Conservation (phyloP, 2,113 vertebrate species). For the Aphelocoma coerulescens region DNA sequence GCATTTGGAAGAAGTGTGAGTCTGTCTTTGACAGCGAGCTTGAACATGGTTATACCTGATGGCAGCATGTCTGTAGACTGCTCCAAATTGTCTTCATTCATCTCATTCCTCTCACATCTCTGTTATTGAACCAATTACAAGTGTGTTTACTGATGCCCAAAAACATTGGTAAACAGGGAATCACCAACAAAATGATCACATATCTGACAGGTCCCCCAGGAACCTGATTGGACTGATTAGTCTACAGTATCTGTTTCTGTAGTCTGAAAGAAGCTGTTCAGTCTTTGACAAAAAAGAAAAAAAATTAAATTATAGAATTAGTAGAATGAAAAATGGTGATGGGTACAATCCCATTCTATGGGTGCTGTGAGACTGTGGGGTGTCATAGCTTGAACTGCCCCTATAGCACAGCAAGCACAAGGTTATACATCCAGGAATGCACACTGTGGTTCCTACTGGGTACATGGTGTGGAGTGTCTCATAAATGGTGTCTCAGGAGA, state of each 20-base stretch:
- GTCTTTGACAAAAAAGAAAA: background rate
- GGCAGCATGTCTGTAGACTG: background rate
- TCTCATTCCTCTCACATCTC: background rate
- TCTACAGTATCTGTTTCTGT: background rate
- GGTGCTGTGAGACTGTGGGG: background rate
- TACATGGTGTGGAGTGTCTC: background rate
- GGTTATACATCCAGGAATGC: background rate
- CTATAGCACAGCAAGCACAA: background rate
- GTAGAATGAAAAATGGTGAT: background rate
- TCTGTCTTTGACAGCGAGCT: background rate
- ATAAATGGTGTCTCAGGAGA: background rate
- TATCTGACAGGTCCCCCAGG: background rate
- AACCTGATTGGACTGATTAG: background rate
- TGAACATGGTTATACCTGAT: background rate
- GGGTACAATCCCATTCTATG: background rate
- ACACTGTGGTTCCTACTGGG: rapidly evolving
- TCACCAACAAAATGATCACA: background rate
- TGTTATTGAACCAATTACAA: background rate
- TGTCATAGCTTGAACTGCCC: background rate
- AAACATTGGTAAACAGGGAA: background rate
- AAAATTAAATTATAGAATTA: background rate
- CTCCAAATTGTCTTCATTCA: background rate
- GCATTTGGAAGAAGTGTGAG: background rate
- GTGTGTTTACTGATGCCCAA: background rate
- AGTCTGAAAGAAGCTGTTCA: background rate